Conservation (phyloP, 2,888 invertebrate species). For the Drosophila robusta region DNA sequence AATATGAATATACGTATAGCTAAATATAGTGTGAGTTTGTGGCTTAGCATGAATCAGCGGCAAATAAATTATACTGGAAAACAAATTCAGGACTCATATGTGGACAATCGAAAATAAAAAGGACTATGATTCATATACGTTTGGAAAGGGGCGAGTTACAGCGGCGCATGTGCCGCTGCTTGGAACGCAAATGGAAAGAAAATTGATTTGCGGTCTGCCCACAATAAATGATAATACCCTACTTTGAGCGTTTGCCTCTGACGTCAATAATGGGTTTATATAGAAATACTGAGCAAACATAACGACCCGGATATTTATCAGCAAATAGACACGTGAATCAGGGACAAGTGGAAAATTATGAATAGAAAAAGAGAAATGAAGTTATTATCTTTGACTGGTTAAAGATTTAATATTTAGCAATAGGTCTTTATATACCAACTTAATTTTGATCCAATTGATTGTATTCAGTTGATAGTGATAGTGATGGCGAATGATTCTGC, state of each 20-base stretch:
- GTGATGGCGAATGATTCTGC: too few species aligned
- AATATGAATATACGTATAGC: background rate
- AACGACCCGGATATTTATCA: conserved; percentile 36
- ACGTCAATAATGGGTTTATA: conserved; percentile 39
- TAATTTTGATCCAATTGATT: background rate
- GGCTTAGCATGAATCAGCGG: background rate
- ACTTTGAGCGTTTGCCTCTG: conserved; percentile 19
- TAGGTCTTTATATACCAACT: too few species aligned
- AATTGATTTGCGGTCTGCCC: conserved; percentile 41
- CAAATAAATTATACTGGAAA: conserved; percentile 1
- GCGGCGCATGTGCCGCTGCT: conserved; percentile 43
- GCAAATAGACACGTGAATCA: conserved; percentile 36
- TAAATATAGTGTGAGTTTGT: background rate
- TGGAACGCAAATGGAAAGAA: conserved; percentile 34
- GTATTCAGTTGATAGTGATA: too few species aligned
- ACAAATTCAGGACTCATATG: background rate
- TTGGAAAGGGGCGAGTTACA: background rate
- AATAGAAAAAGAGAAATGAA: background rate
- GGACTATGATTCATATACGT: conserved; percentile 57
- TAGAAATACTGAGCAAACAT: background rate
- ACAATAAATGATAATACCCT: conserved; percentile 12
- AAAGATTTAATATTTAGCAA: background rate
- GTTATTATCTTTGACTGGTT: background rate
- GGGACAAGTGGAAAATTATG: conserved; percentile 4
- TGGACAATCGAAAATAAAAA: conserved; percentile 14